These are phyloP conservation scores for Athene cunicularia DNA, from an alignment of 2,113 vertebrate genomes.

Conservation along the genomic window DNA sequence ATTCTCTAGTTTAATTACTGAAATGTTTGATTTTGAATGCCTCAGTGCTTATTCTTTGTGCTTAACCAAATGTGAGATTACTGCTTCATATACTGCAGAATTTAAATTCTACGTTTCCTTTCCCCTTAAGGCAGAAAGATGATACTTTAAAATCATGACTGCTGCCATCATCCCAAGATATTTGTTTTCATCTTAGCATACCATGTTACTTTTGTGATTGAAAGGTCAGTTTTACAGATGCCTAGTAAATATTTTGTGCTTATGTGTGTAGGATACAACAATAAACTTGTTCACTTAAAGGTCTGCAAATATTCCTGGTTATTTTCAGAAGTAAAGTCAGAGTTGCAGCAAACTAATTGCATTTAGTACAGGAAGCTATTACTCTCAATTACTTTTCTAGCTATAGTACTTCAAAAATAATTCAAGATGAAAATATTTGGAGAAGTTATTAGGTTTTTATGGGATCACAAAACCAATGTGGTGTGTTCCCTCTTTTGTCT, in stretches of 20 bases:
- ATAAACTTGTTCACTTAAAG: neutral
- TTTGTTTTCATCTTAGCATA: neutral
- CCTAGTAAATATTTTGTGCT: neutral
- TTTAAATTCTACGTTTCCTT: slow-evolving; percentile 10
- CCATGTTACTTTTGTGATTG: neutral
- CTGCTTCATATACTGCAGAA: slow-evolving; percentile 25
- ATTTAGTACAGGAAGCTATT: neutral
- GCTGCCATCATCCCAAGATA: neutral
- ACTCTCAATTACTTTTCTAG: neutral
- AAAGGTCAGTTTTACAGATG: neutral
- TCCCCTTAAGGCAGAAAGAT: neutral
- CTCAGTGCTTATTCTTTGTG: slow-evolving; percentile 68
- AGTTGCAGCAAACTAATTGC: neutral
- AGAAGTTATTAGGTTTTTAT: neutral
- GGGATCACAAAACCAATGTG: neutral
- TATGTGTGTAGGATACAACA: neutral
- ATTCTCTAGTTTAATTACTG: slow-evolving; percentile 75
- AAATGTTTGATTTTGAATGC: slow-evolving; percentile 77
- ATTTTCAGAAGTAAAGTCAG: neutral
- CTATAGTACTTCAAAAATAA: neutral
- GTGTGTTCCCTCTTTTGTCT: neutral
- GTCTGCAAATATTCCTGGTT: neutral
- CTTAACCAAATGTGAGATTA: slow-evolving; percentile 66
- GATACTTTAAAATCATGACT: neutral
- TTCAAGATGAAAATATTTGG: neutral